phyloP scores from a whole-genome alignment of 2,113 vertebrate genomes.

The Ornithorhynchus anatinus region DNA sequence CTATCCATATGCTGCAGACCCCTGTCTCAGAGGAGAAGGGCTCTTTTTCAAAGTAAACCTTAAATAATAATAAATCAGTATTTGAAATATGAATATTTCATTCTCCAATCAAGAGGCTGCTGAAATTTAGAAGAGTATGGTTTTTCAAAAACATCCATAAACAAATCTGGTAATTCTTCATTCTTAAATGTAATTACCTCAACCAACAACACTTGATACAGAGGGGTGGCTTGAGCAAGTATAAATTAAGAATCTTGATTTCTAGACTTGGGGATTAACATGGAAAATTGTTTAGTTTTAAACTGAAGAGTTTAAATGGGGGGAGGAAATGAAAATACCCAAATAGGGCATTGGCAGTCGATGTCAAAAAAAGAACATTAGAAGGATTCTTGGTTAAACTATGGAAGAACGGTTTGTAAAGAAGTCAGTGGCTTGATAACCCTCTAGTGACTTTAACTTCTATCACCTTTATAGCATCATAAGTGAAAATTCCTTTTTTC shows the following conservation, averaged over 20 bases:
- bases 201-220: background rate
- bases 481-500: conserved; percentile 36
- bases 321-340: background rate
- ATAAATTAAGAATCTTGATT: background rate
- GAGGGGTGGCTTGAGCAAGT: background rate
- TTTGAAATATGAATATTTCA: conserved; percentile 40
- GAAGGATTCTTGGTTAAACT: conserved; percentile 24
- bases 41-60: no score
- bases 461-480: conserved; percentile 22
- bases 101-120: conserved; percentile 38
- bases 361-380: conserved; percentile 15
- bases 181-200: background rate
- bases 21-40: no score
- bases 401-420: conserved; percentile 38
- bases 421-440: conserved; percentile 34
- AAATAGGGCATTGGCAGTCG: background rate
- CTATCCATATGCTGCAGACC: no score
- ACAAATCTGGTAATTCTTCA: conserved; percentile 40
- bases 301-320: background rate
- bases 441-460: conserved; percentile 40
- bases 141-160: background rate
- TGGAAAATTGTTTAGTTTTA: background rate
- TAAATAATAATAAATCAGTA: conserved; percentile 44
- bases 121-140: conserved; percentile 14
- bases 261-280: conserved; percentile 20